A percentile compares a stretch with the other conserved stretches of the same genome.
phyloP scores from a whole-genome alignment of 2,888 invertebrate species.

The Eristalis arbustorum region DNA sequence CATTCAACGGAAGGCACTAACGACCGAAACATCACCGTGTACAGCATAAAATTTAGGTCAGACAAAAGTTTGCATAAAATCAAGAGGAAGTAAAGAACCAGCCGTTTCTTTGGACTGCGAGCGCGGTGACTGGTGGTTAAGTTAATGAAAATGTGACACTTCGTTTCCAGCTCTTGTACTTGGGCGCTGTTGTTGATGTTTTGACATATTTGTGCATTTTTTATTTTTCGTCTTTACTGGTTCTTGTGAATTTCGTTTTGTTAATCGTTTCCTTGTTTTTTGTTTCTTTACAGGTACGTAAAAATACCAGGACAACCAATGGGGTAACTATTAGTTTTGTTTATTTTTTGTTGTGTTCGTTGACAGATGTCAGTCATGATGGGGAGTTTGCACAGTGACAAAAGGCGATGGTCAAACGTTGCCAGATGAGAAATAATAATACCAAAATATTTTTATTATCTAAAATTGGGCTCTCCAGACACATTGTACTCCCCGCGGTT shows the following conservation, averaged over 20 bases:
- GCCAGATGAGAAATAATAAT: no score
- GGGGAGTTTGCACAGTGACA: no score
- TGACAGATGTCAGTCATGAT: not conserved
- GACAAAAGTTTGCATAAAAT: not conserved
- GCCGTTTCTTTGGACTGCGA: not conserved
- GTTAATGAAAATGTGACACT: not conserved
- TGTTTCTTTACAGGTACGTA: constrained; percentile 60
- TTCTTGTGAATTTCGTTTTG: not conserved
- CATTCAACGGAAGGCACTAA: not conserved
- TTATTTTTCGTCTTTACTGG: no score
- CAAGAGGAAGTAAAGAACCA: not conserved
- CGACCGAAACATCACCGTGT: not conserved
- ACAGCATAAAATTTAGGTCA: not conserved
- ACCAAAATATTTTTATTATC: no score
- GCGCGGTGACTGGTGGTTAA: not conserved
- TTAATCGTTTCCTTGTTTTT: not conserved
- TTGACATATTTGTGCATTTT: not conserved
- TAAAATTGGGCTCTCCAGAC: no score
- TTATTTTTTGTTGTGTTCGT: constrained; percentile 18
- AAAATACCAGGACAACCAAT: constrained; percentile 61
- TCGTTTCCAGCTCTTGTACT: not conserved
- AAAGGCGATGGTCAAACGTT: no score
- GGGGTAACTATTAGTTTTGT: constrained; percentile 56
- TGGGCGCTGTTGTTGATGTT: not conserved
- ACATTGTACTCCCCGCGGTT: no score